These are phyloP conservation scores for Mus spretus DNA, from an alignment of 2,797 vertebrate species.

Conservation along the genomic window DNA sequence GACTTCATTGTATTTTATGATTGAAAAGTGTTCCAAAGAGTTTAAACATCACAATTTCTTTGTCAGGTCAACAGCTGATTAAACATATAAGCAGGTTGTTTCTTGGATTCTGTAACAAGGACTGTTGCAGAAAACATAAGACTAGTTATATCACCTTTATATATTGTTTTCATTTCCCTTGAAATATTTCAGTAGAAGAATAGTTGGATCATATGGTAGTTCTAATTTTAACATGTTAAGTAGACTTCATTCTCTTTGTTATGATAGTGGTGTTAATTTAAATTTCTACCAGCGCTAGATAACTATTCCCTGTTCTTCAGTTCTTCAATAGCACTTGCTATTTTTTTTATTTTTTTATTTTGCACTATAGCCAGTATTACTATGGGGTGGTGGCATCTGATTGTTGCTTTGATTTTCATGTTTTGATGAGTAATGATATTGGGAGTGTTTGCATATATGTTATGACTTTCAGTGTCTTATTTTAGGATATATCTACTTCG, in stretches of 20 bases:
- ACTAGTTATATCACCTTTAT: neutral
- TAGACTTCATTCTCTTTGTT: neutral
- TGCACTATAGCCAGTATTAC: neutral
- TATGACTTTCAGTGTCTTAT: neutral
- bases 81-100: neutral
- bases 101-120: neutral
- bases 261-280: neutral
- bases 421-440: neutral
- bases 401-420: neutral
- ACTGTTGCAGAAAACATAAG: neutral
- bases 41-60: neutral
- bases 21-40: neutral
- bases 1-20: neutral
- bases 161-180: neutral
- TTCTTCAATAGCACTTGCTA: neutral
- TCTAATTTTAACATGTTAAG: neutral
- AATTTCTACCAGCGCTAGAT: neutral
- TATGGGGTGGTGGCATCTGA: neutral
- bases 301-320: neutral
- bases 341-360: neutral
- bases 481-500: neutral
- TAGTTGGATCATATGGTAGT: neutral
- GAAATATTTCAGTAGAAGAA: neutral
- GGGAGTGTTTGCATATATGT: neutral
- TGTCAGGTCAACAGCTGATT: neutral